These are phyloP conservation scores for Triops cancriformis DNA, from an alignment of 1,140 invertebrate species.

Conservation along the genomic window DNA sequence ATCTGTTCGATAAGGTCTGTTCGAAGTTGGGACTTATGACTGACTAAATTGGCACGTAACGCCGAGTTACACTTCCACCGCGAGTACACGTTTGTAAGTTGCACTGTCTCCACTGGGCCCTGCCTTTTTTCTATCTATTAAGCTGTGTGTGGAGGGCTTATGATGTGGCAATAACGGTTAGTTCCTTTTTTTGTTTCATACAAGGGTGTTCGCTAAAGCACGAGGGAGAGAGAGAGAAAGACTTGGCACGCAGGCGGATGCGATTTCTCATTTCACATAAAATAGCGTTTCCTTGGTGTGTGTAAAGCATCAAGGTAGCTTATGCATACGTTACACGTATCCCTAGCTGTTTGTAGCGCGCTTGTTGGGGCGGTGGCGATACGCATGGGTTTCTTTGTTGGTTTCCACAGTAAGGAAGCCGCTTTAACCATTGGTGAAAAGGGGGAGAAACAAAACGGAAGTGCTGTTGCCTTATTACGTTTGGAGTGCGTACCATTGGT, in stretches of 20 bases:
- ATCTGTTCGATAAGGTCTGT: not conserved
- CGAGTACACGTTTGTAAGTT: not conserved
- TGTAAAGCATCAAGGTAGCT: not conserved
- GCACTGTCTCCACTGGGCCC: not conserved
- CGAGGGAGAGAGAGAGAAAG: not conserved
- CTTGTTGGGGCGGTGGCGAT: not conserved
- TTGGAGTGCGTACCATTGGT: not conserved
- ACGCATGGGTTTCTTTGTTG: not conserved
- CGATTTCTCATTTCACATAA: not conserved
- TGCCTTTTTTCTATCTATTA: not conserved
- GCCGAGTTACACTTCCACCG: not conserved
- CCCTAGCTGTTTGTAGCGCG: not conserved
- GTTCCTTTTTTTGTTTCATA: not conserved
- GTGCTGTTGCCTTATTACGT: not conserved
- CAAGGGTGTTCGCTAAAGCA: not conserved
- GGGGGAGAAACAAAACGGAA: not conserved
- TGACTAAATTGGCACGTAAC: not conserved
- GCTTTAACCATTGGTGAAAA: conserved; percentile 4
- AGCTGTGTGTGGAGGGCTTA: conserved; percentile 6
- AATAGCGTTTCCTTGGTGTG: not conserved
- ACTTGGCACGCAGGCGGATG: not conserved
- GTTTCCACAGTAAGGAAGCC: not conserved
- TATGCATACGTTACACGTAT: not conserved
- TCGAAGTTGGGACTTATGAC: not conserved
- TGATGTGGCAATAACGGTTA: not conserved